Conservation (phyloP, 1,140 invertebrate genomes). For the Calliopsis andreniformis region DNA sequence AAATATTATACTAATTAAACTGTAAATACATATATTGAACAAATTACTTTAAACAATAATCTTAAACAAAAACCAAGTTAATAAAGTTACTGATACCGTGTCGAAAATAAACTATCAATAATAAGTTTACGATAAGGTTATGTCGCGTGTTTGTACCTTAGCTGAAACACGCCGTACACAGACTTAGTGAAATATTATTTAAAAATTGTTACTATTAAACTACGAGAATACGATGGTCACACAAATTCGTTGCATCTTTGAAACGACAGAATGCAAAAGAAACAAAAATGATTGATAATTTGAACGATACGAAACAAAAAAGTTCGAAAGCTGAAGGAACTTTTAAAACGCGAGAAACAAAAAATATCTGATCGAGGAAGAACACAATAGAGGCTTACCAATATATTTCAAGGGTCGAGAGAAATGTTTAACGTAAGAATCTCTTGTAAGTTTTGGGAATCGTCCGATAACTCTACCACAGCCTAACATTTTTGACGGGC, state of each 20-base stretch:
- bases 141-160: constrained; percentile 27
- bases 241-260: neutral
- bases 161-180: neutral
- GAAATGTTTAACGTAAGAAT: constrained; percentile 39
- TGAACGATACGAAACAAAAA: neutral
- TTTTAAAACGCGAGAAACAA: neutral
- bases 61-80: neutral
- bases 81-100: too few relatives aligned
- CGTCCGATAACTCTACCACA: constrained; percentile 52
- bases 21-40: too few relatives aligned
- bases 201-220: neutral
- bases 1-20: neutral
- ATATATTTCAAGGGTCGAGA: constrained; percentile 53
- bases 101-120: too few relatives aligned
- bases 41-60: neutral
- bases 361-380: neutral
- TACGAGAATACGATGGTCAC: neutral
- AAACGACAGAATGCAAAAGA: neutral
- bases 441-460: constrained; percentile 49
- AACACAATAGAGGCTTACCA: constrained; percentile 13
- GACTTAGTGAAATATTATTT: constrained; percentile 21
- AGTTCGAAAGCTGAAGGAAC: constrained; percentile 14
- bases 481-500: constrained; percentile 59
- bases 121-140: constrained; percentile 41
- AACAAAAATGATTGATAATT: neutral